Percentiles rank a stretch among this genome's conserved stretches.
Conservation (phyloP, 1,140 invertebrate species). For the Pseudomyrmex cubaensis region DNA sequence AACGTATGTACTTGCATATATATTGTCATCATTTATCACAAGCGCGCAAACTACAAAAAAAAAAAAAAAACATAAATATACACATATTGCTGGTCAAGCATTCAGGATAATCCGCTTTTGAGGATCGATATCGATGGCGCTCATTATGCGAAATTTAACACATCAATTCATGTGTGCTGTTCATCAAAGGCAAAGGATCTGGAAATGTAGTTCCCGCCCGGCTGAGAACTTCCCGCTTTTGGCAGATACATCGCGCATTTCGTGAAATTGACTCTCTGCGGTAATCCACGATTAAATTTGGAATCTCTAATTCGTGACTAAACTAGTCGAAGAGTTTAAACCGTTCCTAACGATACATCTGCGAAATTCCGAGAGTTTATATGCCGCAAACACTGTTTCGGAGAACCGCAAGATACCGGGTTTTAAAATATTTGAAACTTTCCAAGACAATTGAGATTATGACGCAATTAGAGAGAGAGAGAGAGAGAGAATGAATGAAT, state of each 20-base stretch:
- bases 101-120: neutral
- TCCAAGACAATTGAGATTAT: neutral
- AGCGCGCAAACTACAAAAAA: neutral
- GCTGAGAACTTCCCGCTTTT: constrained; percentile 4
- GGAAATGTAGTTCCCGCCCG: constrained; percentile 7
- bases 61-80: neutral
- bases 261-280: constrained; percentile 56
- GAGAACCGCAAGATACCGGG: neutral
- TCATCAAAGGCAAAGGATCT: constrained; percentile 45
- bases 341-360: constrained; percentile 40
- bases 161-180: constrained; percentile 36
- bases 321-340: constrained; percentile 54
- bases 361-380: constrained; percentile 46
- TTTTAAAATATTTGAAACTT: constrained; percentile 3
- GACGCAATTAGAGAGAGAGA: neutral
- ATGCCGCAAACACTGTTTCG: neutral
- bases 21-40: neutral
- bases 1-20: neutral
- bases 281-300: constrained; percentile 62
- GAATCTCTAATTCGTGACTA: constrained; percentile 58
- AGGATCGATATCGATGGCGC: neutral
- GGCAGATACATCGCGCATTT: constrained; percentile 21
- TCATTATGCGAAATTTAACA: constrained; percentile 36
- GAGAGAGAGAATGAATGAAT: too few species aligned
- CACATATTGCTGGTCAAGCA: neutral